Percentiles rank a stretch among this genome's conserved stretches.
Conservation (phyloP, 2,888 invertebrate species). For the Hololepta plana region DNA sequence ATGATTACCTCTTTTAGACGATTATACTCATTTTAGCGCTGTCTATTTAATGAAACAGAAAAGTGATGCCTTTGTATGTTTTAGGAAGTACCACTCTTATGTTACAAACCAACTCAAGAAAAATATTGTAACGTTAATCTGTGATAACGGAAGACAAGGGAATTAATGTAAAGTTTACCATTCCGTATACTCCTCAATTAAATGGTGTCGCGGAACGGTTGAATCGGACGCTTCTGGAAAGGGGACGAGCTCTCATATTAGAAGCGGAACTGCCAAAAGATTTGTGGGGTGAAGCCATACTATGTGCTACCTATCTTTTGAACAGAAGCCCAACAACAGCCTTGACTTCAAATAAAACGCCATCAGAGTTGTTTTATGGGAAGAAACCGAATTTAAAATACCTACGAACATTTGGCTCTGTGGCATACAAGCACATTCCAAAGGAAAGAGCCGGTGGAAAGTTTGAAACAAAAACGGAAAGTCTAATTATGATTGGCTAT, state of each 20-base stretch:
- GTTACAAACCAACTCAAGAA: conserved; percentile 4
- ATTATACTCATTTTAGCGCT: conserved; percentile 7
- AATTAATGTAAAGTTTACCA: conserved; percentile 6
- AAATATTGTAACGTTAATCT: conserved; percentile 4
- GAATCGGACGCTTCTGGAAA: conserved; percentile 8
- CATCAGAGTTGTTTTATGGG: too few species aligned
- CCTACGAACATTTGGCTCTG: too few species aligned
- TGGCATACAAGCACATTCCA: too few species aligned
- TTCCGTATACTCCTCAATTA: conserved; percentile 9
- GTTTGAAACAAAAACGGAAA: too few species aligned
- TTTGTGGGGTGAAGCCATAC: conserved; percentile 20
- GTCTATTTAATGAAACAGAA: conserved; percentile 8
- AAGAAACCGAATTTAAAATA: too few species aligned
- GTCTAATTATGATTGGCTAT: too few species aligned
- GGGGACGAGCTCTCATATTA: conserved; percentile 8
- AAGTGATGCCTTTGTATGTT: conserved; percentile 7
- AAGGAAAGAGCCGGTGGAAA: too few species aligned
- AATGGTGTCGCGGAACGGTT: conserved; percentile 9
- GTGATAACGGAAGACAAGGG: conserved; percentile 8
- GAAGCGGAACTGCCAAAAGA: conserved; percentile 14
- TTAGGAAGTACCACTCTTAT: conserved; percentile 7
- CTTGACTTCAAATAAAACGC: too few species aligned
- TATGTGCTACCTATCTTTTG: conserved; percentile 12
- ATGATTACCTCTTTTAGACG: conserved; percentile 9
- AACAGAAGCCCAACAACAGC: conserved; percentile 15